Evolutionary conservation across 2,888 invertebrate species (phyloP), one percentile per base, ranked within the genome.

Genomic region (Dicyrtomina minuta): DNA sequence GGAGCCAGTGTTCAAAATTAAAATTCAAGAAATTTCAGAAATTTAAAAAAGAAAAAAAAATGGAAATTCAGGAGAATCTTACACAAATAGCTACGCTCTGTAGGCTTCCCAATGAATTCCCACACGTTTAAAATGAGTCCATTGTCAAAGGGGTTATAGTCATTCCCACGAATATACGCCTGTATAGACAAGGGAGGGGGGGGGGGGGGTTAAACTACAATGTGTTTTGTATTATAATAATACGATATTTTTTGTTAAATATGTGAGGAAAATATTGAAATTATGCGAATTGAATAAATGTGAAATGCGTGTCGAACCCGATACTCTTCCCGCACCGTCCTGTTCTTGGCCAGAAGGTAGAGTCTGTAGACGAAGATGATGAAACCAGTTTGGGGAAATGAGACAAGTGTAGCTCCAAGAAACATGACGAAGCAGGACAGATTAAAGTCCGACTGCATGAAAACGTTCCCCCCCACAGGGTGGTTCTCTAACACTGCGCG

Each of bases 381-480:
- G 27, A 69, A 1, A 3, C 69, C 64, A 2, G 64, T 69, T 17
- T 69, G 69, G 24, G 69, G 69, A 24, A 60, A 62, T 17, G 61
- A 55, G 8, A 55, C 15, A 2, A 66, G 39, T 8, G 24, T 41
- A 3, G n/a, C 56, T 24, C 66, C 66, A 12, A 17, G 43, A 33
- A 66, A 44, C 1, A 66, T 20, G 20, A 56, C 5, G 20, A 53
- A 12, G 53, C 55, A 56, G 13, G 55, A 24, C 41, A 55, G 5
- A 22, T 55, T 56, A 41, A 66, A 66, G 24, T 66, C 55, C n/a
- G 44, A 13, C 10, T 44, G 41, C 33, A 56, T 17, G 26, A 66
- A 55, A 43, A 26, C 55, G 1, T 17, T 43, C 17, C n/a, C 41
- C 6, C 2, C n/a, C n/a, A n/a, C n/a, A n/a, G n/a, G n/a, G n/a